These are phyloP conservation scores for Nipponia nippon DNA, from an alignment of 2,113 vertebrate species.

Conservation along the genomic window DNA sequence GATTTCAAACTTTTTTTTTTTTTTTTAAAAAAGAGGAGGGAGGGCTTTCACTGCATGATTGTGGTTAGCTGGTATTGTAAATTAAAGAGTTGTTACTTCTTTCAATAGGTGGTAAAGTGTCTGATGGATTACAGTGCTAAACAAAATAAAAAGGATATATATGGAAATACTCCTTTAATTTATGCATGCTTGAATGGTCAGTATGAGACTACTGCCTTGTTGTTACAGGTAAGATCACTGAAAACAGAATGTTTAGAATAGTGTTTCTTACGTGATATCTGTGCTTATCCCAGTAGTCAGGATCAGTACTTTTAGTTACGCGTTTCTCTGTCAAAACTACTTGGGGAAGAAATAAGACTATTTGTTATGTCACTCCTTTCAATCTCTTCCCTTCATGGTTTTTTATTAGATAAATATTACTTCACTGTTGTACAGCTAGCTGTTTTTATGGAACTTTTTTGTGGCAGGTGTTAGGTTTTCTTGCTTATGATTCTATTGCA, in stretches of 20 bases:
- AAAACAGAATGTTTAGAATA: background rate
- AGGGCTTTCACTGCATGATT: background rate
- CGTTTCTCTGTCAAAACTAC: background rate
- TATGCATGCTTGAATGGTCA: constrained; percentile 83
- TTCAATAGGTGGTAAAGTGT: constrained; percentile 81
- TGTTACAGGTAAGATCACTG: constrained; percentile 81
- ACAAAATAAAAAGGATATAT: constrained; percentile 88
- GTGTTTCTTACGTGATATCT: background rate
- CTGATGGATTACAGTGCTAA: constrained; percentile 86
- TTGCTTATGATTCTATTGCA: background rate
- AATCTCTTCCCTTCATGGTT: background rate
- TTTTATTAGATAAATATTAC: background rate
- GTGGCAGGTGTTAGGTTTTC: background rate
- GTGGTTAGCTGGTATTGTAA: background rate
- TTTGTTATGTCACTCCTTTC: background rate
- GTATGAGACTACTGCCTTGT: constrained; percentile 73
- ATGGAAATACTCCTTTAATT: constrained; percentile 91
- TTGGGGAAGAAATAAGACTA: background rate
- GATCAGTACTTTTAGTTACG: background rate
- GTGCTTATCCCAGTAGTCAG: background rate
- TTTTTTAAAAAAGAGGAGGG: background rate
- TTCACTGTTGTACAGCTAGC: background rate
- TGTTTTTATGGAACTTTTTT: background rate
- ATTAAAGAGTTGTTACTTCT: background rate
- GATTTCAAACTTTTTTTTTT: background rate